Conservation (phyloP, 2,113 vertebrate species). For the Girardinichthys multiradiatus region DNA sequence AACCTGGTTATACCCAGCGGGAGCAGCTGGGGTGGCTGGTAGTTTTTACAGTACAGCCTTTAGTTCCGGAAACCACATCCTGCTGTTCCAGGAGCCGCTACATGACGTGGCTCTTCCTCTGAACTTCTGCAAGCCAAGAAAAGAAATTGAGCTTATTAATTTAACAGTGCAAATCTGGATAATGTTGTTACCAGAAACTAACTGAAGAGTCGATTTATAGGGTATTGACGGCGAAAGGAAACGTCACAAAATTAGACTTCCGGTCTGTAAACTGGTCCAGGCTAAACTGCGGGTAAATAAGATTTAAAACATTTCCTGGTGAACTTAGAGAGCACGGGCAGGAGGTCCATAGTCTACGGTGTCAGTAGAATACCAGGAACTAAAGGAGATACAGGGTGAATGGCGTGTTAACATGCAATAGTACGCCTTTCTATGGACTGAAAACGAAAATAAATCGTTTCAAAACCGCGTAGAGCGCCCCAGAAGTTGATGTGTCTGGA, state of each 20-base stretch:
- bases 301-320: background rate
- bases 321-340: background rate
- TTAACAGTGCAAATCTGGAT: background rate
- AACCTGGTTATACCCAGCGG: accelerated
- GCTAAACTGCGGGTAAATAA: background rate
- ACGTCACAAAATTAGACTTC: background rate
- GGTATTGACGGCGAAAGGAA: background rate
- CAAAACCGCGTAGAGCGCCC: too few species aligned
- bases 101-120: conserved; percentile 69
- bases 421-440: too few species aligned
- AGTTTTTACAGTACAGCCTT: background rate
- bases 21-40: background rate
- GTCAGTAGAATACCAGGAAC: too few species aligned
- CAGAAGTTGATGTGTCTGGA: too few species aligned
- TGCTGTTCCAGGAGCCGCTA: conserved; percentile 17
- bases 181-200: too few species aligned
- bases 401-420: background rate
- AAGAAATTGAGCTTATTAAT: background rate
- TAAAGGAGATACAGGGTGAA: background rate
- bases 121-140: background rate
- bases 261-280: background rate
- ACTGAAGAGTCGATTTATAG: background rate
- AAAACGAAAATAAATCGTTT: too few species aligned
- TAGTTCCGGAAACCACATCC: conserved; percentile 6
- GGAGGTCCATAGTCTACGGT: too few species aligned